Conservation (phyloP, 2,113 vertebrate species). For the Lycaon pictus region DNA sequence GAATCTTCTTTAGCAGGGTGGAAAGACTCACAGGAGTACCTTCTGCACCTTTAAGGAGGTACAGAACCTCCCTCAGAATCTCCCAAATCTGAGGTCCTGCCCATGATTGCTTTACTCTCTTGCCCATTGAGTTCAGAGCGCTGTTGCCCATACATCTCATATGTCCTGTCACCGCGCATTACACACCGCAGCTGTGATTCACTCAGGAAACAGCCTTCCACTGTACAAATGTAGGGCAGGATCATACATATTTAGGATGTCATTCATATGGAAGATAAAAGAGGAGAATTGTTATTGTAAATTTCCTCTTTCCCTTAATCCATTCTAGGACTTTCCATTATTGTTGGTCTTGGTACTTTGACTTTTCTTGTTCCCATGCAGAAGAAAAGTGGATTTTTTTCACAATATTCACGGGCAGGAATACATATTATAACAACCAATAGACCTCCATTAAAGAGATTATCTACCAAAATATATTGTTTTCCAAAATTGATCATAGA, state of each 20-base stretch:
- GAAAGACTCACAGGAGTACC: not conserved
- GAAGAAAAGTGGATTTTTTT: not conserved
- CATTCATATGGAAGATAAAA: constrained; percentile 29
- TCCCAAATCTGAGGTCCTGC: not conserved
- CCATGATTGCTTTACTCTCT: not conserved
- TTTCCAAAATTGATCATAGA: constrained; percentile 44
- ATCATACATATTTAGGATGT: constrained; percentile 32
- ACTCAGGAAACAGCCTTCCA: constrained; percentile 51
- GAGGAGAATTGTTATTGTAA: not conserved
- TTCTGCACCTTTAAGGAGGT: not conserved
- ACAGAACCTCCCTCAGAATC: not conserved
- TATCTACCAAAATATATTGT: not conserved
- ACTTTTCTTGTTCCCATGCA: not conserved
- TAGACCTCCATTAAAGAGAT: constrained; percentile 36
- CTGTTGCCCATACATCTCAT: not conserved
- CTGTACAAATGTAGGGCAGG: constrained; percentile 5
- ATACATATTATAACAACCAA: not conserved
- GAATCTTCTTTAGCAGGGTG: not conserved
- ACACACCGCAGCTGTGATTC: not conserved
- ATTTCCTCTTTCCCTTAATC: constrained; percentile 41
- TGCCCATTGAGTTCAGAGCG: not conserved
- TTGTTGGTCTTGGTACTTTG: not conserved
- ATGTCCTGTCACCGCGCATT: not conserved
- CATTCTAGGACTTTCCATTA: not conserved
- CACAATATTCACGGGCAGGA: not conserved